phyloP scores from a whole-genome alignment of 2,113 vertebrate species.

The Hippocampus comes region DNA sequence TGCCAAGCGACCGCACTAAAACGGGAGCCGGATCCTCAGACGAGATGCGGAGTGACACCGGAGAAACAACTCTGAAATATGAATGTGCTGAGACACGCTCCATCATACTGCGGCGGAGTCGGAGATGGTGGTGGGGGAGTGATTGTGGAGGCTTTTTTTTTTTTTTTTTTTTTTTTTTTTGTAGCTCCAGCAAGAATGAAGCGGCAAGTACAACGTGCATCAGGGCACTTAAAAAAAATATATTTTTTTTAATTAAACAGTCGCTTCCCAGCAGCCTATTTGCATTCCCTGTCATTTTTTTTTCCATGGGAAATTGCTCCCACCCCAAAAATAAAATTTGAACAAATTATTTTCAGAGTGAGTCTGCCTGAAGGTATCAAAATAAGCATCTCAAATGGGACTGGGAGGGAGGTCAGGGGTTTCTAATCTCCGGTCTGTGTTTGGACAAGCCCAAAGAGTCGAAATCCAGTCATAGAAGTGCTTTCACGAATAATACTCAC shows the following conservation, averaged over 20 bases:
- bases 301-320: slow-evolving; percentile 1
- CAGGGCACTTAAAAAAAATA: slow-evolving; percentile 23
- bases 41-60: slow-evolving; percentile 68
- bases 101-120: slow-evolving; percentile 50
- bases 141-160: slow-evolving; percentile 2
- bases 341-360: neutral
- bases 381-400: neutral
- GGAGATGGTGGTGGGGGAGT: slow-evolving; percentile 34
- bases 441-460: slow-evolving; percentile 9
- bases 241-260: neutral
- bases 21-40: slow-evolving; percentile 53
- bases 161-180: slow-evolving; percentile 6
- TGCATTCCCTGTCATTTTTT: slow-evolving; percentile 17
- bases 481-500: slow-evolving; percentile 58
- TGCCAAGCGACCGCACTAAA: slow-evolving; percentile 42
- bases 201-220: slow-evolving; percentile 22
- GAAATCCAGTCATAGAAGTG: slow-evolving; percentile 53
- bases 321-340: neutral
- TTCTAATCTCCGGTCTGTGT: slow-evolving; percentile 16
- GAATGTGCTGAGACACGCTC: slow-evolving; percentile 61
- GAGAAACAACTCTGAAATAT: slow-evolving; percentile 71
- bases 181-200: slow-evolving; percentile 42
- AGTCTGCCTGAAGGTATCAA: neutral
- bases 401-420: neutral
- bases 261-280: slow-evolving; percentile 11